Conservation (phyloP, 1,140 invertebrate species). For the Drosophila nebulosa region DNA sequence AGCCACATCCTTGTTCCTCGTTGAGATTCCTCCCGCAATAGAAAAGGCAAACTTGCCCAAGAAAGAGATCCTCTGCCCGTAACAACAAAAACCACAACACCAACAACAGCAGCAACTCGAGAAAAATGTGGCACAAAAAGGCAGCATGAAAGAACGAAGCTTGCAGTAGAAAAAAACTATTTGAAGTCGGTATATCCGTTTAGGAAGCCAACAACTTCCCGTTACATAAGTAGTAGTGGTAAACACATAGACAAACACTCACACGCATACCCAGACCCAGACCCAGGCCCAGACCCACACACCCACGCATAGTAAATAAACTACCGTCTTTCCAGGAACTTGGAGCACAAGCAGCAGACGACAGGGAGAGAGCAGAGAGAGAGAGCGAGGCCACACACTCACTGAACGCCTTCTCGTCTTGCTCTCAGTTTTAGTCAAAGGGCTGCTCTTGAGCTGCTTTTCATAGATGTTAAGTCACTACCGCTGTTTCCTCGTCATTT, state of each 20-base stretch:
- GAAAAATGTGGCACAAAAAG: conserved; percentile 30
- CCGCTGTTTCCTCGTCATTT: conserved; percentile 22
- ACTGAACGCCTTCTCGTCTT: conserved; percentile 27
- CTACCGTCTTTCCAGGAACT: conserved; percentile 3
- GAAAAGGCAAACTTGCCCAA: conserved; percentile 11
- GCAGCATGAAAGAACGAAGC: conserved; percentile 52
- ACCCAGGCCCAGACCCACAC: conserved; percentile 11
- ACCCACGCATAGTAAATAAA: conserved; percentile 38
- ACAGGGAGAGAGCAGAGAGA: neutral
- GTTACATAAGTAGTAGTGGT: conserved; percentile 63
- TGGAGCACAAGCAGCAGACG: neutral
- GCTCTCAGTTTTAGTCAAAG: conserved; percentile 37
- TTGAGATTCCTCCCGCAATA: conserved; percentile 9
- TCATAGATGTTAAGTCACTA: conserved; percentile 51
- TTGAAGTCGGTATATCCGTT: conserved; percentile 76
- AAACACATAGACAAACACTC: conserved; percentile 24
- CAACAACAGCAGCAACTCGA: conserved; percentile 10
- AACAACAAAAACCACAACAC: conserved; percentile 41
- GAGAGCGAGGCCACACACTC: conserved; percentile 18
- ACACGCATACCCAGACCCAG: conserved; percentile 7
- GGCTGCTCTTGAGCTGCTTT: conserved; percentile 53
- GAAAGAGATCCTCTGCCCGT: neutral
- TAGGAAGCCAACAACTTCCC: conserved; percentile 76
- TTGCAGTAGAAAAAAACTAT: conserved; percentile 54
- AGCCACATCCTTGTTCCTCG: conserved; percentile 13